Evolutionary conservation across 2,888 invertebrate genomes (phyloP).

Genomic region (Hermodice carunculata): DNA sequence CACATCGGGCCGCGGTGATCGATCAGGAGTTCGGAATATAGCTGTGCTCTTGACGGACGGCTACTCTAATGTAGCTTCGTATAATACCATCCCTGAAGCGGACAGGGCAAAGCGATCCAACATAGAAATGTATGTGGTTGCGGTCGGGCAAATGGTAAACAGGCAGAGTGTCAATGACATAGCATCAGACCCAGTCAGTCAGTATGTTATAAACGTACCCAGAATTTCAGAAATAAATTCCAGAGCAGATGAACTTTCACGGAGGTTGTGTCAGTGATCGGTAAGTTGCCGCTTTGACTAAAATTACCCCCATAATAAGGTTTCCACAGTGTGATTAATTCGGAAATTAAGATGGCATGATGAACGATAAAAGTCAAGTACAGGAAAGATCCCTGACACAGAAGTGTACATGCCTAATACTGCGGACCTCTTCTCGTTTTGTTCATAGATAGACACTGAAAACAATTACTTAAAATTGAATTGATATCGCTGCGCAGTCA

Average conservation of each 20-base stretch:
- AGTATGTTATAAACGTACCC: constrained; percentile 26
- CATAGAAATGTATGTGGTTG: constrained; percentile 34
- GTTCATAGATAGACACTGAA: too few species aligned
- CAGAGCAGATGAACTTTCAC: constrained; percentile 9
- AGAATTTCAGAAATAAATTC: constrained; percentile 1
- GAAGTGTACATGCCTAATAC: too few species aligned
- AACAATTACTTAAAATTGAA: too few species aligned
- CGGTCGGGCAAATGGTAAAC: constrained; percentile 31
- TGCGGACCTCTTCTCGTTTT: too few species aligned
- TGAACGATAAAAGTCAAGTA: too few species aligned
- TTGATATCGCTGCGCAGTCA: too few species aligned
- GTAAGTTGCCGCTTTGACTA: too few species aligned
- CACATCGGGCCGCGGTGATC: constrained; percentile 13
- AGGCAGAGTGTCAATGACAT: constrained; percentile 30
- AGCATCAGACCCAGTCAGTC: constrained; percentile 9
- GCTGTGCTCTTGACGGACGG: constrained; percentile 59
- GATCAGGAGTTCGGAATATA: constrained; percentile 41
- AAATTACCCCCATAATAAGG: too few species aligned
- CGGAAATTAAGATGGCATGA: too few species aligned
- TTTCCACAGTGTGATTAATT: too few species aligned
- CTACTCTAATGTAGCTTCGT: constrained; percentile 46
- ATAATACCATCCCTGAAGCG: constrained; percentile 19
- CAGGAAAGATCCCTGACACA: too few species aligned
- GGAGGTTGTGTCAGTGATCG: constrained; percentile 20
- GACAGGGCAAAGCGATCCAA: constrained; percentile 1